Evolutionary conservation across 23 tunicate species (phyloP), one percentile per base, ranked within the genome.

Genomic region (Aplidium turbinatum): DNA sequence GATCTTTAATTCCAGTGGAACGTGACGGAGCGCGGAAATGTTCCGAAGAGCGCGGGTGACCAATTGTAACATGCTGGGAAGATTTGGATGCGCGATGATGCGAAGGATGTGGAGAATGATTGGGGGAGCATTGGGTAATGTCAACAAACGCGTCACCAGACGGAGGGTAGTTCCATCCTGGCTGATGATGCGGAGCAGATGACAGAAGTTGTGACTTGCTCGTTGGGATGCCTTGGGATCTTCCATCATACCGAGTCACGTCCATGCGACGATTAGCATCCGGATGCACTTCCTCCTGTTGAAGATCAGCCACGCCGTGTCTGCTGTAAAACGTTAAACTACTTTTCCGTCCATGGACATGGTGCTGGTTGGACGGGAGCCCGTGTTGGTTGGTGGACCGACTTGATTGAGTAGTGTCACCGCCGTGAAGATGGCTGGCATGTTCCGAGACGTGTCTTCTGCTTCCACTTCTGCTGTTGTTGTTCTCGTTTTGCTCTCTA

Each of bases 101-200:
- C 11, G 50, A 42, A 9, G 50, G 16, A 19, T 33, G 52, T 4
- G 84, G 84, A 27, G 76, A 79, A 53, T 79, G 75, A 23, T 79
- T 53, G 7, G 84, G 84, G 23, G 84, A 79, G 24, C 42, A 20
- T 0, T 22, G 18, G 6, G 46, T 79, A 5, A 79, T 53, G 65
- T 79, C 74, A 16, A 68, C 57, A 68, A 68, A 66, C 2, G 28
- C 23, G 21, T 20, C 51, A 20, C 9, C 33, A 68, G 58, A 20
- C 38, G 33, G 54, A 35, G 33, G n/a, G n/a, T n/a, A n/a, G n/a
- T n/a, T n/a, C n/a, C n/a, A n/a, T n/a, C n/a, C n/a, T n/a, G n/a
- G n/a, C n/a, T n/a, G n/a, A n/a, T n/a, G n/a, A n/a, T n/a, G n/a
- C n/a, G n/a, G n/a, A n/a, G n/a, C n/a, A n/a, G n/a, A n/a, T 31